A percentile compares a stretch with the other conserved stretches of the same genome.
Conservation (phyloP, 1,140 invertebrate genomes). For the Drosophila fuyamai region DNA sequence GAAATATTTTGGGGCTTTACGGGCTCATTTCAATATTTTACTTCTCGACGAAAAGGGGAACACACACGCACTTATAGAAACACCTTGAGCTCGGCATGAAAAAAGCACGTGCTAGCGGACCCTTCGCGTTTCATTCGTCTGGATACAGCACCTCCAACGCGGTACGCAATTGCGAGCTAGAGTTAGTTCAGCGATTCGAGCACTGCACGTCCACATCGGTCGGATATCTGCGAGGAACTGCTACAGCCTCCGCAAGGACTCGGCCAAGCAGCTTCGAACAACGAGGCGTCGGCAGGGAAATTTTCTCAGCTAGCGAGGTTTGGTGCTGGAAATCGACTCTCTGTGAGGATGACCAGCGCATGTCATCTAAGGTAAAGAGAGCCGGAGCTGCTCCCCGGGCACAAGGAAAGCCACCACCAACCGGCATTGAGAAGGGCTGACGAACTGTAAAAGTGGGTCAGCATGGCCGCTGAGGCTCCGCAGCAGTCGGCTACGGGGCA, state of each 20-base stretch:
- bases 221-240: constrained; percentile 51
- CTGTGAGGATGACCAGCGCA: neutral
- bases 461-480: constrained; percentile 5
- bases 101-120: constrained; percentile 41
- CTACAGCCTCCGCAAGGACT: neutral
- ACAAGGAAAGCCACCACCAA: neutral
- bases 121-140: constrained; percentile 23
- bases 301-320: neutral
- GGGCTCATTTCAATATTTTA: constrained; percentile 44
- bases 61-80: constrained; percentile 49
- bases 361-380: constrained; percentile 5
- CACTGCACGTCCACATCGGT: constrained; percentile 39
- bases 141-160: neutral
- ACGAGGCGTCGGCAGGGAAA: neutral
- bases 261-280: neutral
- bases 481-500: neutral
- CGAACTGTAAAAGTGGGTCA: constrained; percentile 39
- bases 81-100: constrained; percentile 37
- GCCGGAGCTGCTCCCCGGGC: neutral
- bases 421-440: constrained; percentile 6
- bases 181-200: constrained; percentile 19
- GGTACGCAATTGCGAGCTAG: constrained; percentile 6
- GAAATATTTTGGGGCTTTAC: constrained; percentile 10
- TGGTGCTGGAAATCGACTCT: constrained; percentile 34
- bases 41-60: constrained; percentile 26